phyloP scores from a whole-genome alignment of 2,797 vertebrate genomes.

The Spheniscus humboldti region DNA sequence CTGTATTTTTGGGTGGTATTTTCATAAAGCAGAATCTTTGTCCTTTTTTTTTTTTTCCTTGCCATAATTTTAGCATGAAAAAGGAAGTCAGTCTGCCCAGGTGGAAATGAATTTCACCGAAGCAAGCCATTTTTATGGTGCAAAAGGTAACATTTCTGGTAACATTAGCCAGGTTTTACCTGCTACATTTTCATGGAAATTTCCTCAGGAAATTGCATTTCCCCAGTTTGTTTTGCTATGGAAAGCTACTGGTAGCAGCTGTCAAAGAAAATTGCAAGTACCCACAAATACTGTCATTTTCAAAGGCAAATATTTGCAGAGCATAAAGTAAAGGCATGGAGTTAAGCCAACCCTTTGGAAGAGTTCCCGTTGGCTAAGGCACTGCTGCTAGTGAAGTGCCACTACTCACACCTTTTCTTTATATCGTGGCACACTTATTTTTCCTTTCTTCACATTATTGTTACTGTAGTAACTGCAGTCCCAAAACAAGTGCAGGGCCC shows the following conservation, averaged over 20 bases:
- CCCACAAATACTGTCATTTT: slow-evolving; percentile 53
- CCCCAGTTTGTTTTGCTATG: not conserved
- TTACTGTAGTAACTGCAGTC: not conserved
- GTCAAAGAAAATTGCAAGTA: slow-evolving; percentile 41
- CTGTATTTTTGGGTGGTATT: not conserved
- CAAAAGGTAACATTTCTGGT: not conserved
- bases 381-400: not conserved
- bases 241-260: slow-evolving; percentile 52
- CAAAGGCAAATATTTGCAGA: slow-evolving; percentile 53
- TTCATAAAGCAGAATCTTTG: not conserved
- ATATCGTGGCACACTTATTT: not conserved
- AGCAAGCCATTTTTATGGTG: not conserved
- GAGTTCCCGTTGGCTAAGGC: not conserved
- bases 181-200: slow-evolving; percentile 24
- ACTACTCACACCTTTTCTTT: not conserved
- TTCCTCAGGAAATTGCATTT: slow-evolving; percentile 30
- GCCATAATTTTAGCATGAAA: not conserved
- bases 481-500: not conserved
- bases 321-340: slow-evolving; percentile 20
- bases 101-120: not conserved
- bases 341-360: slow-evolving; percentile 44
- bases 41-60: not conserved
- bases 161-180: not conserved
- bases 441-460: not conserved
- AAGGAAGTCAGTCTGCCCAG: not conserved